Evolutionary conservation across 2,113 vertebrate genomes (phyloP).

Genomic region (Ursus arctos): DNA sequence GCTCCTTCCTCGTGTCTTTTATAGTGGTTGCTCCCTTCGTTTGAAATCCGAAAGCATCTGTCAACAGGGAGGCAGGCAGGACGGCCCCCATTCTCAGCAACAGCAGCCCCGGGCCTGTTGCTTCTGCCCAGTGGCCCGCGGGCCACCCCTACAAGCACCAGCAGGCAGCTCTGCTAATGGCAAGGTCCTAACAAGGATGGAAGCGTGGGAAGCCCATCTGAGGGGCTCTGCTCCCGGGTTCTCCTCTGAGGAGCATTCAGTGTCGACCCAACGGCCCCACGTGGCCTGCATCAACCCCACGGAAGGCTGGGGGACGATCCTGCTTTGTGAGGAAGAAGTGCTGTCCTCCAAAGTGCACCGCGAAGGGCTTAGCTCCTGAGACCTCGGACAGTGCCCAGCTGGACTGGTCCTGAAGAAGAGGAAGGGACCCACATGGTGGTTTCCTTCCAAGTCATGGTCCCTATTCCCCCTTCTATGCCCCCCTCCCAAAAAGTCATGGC

Average conservation of each 20-base stretch:
- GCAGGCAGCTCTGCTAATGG: background rate
- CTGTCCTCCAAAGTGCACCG: background rate
- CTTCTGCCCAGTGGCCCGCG: background rate
- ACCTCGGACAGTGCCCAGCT: rapidly evolving
- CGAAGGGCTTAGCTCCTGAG: background rate
- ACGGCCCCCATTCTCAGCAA: background rate
- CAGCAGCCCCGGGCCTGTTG: background rate
- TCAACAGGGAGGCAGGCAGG: background rate
- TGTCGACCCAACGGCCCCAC: background rate
- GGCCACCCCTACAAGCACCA: background rate
- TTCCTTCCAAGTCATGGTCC: background rate
- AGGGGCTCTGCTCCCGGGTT: background rate
- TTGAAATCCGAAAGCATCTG: background rate
- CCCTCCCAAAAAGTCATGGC: background rate
- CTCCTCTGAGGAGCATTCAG: background rate
- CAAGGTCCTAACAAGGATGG: background rate
- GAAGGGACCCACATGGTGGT: rapidly evolving
- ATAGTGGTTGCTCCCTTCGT: conserved; percentile 73
- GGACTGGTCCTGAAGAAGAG: background rate
- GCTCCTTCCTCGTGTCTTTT: background rate
- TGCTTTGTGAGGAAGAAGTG: no score
- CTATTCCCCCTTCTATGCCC: rapidly evolving
- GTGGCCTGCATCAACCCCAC: background rate
- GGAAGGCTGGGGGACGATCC: background rate
- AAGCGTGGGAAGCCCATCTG: rapidly evolving